Evolutionary conservation across 2,113 vertebrate genomes (phyloP).

Genomic region (Nesogale talazaci): DNA sequence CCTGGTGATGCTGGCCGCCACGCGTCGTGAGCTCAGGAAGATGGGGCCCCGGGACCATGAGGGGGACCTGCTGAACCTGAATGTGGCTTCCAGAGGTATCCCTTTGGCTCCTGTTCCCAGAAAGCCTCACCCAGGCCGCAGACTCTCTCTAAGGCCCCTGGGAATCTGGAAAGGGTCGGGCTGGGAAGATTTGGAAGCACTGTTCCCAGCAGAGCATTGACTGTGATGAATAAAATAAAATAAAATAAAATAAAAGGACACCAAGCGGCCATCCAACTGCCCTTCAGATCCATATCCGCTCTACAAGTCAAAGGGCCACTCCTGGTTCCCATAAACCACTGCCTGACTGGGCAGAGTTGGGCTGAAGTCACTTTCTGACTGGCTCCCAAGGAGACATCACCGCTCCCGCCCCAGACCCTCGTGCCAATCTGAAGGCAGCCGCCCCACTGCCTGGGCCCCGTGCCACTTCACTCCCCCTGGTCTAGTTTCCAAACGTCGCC

Average conservation of each 20-base stretch:
- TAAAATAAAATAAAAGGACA: too few species aligned
- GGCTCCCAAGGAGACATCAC: background rate
- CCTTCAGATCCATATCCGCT: background rate
- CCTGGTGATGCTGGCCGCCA: background rate
- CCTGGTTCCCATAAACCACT: background rate
- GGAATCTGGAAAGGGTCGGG: background rate
- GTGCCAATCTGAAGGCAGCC: background rate
- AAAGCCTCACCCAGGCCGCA: background rate
- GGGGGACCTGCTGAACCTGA: background rate
- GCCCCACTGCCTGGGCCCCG: background rate
- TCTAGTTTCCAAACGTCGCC: background rate
- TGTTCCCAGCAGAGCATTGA: constrained; percentile 4
- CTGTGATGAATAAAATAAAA: background rate
- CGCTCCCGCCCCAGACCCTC: background rate
- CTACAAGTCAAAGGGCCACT: background rate
- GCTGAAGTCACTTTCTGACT: too few species aligned
- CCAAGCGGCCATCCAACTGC: background rate
- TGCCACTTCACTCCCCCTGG: background rate
- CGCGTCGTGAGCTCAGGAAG: background rate
- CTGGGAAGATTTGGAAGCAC: background rate
- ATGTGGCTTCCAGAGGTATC: background rate
- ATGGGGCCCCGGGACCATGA: background rate
- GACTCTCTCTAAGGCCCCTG: background rate
- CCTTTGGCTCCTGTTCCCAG: background rate
- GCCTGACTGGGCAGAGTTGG: too few species aligned